A percentile compares a stretch with the other conserved stretches of the same genome.
Evolutionary conservation across 2,888 invertebrate species (phyloP).

Genomic region (Thecophora atra): DNA sequence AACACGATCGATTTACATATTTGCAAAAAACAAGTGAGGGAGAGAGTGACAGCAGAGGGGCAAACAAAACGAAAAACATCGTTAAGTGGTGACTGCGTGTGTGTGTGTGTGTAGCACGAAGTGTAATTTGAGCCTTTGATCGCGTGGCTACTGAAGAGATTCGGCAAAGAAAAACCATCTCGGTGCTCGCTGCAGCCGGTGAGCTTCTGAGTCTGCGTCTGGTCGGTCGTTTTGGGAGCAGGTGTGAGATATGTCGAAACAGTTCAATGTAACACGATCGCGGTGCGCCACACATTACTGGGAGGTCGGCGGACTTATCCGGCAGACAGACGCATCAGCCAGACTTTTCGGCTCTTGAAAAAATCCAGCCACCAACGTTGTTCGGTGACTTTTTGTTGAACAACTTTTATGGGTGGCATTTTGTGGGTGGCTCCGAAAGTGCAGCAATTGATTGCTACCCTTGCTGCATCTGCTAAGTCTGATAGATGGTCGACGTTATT

Average conservation of each 20-base stretch:
- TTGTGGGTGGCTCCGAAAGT: background rate
- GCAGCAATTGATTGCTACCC: no score
- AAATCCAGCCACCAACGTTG: constrained; percentile 26
- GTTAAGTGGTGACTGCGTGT: background rate
- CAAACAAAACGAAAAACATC: background rate
- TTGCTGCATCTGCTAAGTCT: no score
- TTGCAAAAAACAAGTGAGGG: constrained; percentile 1
- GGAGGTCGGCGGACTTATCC: constrained; percentile 1
- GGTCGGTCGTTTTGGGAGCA: constrained; percentile 44
- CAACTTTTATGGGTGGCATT: background rate
- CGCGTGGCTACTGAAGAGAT: constrained; percentile 51
- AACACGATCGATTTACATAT: constrained; percentile 40
- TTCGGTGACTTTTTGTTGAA: background rate
- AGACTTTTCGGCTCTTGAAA: constrained; percentile 37
- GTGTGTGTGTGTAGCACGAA: constrained; percentile 30
- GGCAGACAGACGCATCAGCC: constrained; percentile 37
- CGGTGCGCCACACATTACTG: constrained; percentile 40
- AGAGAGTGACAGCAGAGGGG: background rate
- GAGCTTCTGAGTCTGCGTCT: constrained; percentile 49
- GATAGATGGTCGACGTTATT: no score
- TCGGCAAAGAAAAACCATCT: constrained; percentile 14
- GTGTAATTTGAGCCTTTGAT: constrained; percentile 50
- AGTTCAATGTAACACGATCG: constrained; percentile 45
- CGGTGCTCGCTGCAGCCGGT: constrained; percentile 20
- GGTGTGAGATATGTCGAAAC: constrained; percentile 44